phyloP scores from a whole-genome alignment of 2,113 vertebrate species.

The Leucopsar rothschildi region DNA sequence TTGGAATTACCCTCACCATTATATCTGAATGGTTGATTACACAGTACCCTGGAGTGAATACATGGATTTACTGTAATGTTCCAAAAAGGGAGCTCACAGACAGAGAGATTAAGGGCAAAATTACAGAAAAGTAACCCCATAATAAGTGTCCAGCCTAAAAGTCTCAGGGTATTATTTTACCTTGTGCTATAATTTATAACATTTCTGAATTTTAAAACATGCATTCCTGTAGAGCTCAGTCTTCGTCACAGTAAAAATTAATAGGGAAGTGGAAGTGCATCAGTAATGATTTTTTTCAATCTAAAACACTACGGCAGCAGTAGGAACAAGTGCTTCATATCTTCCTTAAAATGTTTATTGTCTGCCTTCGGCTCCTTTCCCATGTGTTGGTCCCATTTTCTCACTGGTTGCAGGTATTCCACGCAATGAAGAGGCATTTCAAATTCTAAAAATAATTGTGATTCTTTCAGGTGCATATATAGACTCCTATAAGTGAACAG shows the following conservation, averaged over 20 bases:
- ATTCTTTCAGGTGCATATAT: background rate
- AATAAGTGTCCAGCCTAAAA: background rate
- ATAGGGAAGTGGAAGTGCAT: background rate
- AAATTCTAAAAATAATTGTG: background rate
- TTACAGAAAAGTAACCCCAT: background rate
- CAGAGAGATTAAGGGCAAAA: background rate
- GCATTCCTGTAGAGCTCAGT: background rate
- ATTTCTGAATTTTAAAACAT: background rate
- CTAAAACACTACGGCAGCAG: background rate
- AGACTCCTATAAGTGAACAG: background rate
- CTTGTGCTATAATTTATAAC: background rate
- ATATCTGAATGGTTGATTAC: background rate
- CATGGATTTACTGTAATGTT: background rate
- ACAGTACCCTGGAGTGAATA: background rate
- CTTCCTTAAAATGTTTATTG: background rate
- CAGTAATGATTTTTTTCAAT: background rate
- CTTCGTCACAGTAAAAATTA: background rate
- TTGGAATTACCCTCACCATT: background rate
- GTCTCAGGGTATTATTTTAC: background rate
- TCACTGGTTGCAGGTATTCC: background rate
- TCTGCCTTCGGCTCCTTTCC: background rate
- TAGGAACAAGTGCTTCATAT: background rate
- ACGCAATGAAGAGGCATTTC: background rate
- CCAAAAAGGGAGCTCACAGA: background rate
- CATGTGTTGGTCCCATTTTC: background rate